Conservation (phyloP, 1,140 invertebrate species). For the Hypothenemus hampei region DNA sequence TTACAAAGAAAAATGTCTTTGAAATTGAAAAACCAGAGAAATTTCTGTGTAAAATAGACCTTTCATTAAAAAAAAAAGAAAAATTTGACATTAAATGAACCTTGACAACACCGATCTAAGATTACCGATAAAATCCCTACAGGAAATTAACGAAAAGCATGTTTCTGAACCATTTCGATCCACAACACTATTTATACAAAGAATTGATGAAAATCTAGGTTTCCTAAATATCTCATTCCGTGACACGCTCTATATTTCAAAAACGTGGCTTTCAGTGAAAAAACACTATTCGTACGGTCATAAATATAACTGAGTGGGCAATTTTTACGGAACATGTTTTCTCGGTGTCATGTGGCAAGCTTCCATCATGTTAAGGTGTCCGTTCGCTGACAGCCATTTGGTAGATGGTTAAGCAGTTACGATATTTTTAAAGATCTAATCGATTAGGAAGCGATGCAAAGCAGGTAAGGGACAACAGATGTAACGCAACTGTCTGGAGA, state of each 20-base stretch:
- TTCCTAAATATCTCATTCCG: not conserved
- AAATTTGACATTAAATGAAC: no score
- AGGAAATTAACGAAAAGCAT: no score
- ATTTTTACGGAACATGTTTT: no score
- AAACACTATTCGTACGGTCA: not conserved
- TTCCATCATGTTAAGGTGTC: slow-evolving; percentile 6
- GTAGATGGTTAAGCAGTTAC: slow-evolving; percentile 10
- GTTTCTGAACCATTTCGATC: no score
- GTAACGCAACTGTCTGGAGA: slow-evolving; percentile 17
- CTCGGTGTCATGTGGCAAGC: slow-evolving; percentile 3
- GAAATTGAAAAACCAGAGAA: no score
- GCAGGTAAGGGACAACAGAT: slow-evolving; percentile 14
- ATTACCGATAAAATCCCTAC: no score
- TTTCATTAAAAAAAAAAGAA: no score
- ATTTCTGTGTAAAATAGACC: no score
- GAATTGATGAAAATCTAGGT: not conserved
- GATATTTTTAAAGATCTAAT: slow-evolving; percentile 19
- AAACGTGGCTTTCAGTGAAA: not conserved
- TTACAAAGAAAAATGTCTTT: no score
- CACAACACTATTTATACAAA: not conserved
- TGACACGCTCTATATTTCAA: no score
- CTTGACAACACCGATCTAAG: no score
- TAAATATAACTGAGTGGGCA: not conserved
- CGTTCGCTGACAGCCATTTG: slow-evolving; percentile 7
- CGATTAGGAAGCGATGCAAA: slow-evolving; percentile 14